Evolutionary conservation across 2,888 invertebrate genomes (phyloP).

Genomic region (Ephialtes manifestator): DNA sequence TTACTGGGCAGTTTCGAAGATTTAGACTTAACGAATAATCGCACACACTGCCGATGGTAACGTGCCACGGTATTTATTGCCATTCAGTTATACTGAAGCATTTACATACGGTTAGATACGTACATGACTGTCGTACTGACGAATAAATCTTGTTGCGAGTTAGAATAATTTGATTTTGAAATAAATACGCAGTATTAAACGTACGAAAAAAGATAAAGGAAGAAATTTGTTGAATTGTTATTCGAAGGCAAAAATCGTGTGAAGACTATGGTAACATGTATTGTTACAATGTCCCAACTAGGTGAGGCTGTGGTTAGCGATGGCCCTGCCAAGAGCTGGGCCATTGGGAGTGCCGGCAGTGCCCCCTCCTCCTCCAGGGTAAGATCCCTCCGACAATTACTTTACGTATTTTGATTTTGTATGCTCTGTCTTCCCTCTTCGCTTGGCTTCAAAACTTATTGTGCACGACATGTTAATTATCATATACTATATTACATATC

Average conservation of each 20-base stretch:
- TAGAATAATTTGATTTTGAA: background rate
- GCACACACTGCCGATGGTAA: constrained; percentile 37
- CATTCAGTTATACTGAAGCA: constrained; percentile 11
- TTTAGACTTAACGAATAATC: constrained; percentile 47
- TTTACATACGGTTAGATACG: background rate
- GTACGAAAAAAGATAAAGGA: constrained; percentile 36
- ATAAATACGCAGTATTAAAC: background rate
- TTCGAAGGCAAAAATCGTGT: constrained; percentile 63
- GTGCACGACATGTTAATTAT: constrained; percentile 82
- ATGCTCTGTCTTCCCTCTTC: constrained; percentile 84
- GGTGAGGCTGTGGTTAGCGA: constrained; percentile 86
- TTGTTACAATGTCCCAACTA: constrained; percentile 86
- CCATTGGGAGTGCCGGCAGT: constrained; percentile 86
- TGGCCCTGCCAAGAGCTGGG: constrained; percentile 86
- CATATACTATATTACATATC: constrained; percentile 70
- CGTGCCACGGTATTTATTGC: constrained; percentile 27
- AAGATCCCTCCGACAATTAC: constrained; percentile 87
- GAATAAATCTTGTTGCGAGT: background rate
- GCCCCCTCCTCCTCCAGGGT: constrained; percentile 88
- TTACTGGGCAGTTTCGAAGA: constrained; percentile 74
- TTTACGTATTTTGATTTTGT: constrained; percentile 81
- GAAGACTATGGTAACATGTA: constrained; percentile 84
- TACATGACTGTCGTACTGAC: constrained; percentile 5
- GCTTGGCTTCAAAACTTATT: constrained; percentile 83
- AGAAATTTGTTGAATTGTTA: constrained; percentile 41